Percentiles rank a stretch among this genome's conserved stretches.
Conservation (phyloP, 1,140 invertebrate genomes). For the Drosophila micromelanica region DNA sequence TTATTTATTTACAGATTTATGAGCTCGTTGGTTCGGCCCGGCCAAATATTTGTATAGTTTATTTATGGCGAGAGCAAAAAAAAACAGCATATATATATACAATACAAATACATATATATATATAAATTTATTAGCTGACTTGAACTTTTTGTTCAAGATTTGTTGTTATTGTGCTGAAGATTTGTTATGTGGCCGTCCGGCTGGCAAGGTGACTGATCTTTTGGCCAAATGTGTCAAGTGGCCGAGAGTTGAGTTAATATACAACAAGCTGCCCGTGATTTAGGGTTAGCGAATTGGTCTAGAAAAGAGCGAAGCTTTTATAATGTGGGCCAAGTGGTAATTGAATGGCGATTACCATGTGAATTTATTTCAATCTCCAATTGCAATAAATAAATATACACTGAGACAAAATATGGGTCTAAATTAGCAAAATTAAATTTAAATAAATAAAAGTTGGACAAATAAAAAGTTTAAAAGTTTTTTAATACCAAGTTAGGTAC, state of each 20-base stretch:
- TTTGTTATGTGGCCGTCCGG: constrained; percentile 32
- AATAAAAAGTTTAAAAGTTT: not conserved
- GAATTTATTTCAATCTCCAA: not conserved
- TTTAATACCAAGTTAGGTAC: too few relatives aligned
- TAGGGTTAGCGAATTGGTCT: constrained; percentile 11
- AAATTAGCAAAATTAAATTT: too few relatives aligned
- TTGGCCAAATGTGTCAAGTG: constrained; percentile 75
- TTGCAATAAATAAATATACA: too few relatives aligned
- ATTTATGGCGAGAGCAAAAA: constrained; percentile 65
- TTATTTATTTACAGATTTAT: constrained; percentile 82
- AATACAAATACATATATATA: not conserved
- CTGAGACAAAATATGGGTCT: too few relatives aligned
- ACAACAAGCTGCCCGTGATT: constrained; percentile 37
- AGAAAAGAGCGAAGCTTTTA: not conserved
- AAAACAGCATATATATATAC: constrained; percentile 30
- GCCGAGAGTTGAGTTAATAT: constrained; percentile 58
- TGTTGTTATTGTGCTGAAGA: constrained; percentile 35
- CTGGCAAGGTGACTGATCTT: constrained; percentile 74
- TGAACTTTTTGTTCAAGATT: constrained; percentile 48
- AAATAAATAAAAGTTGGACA: too few relatives aligned
- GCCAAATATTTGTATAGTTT: constrained; percentile 78
- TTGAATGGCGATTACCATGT: constrained; percentile 19
- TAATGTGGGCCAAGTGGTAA: constrained; percentile 18
- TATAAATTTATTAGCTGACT: constrained; percentile 75
- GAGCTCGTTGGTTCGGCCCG: constrained; percentile 57